Percentiles rank a stretch among this genome's conserved stretches.
These are phyloP conservation scores for Syrista parreyssii DNA, from an alignment of 2,888 invertebrate species.

Conservation along the genomic window DNA sequence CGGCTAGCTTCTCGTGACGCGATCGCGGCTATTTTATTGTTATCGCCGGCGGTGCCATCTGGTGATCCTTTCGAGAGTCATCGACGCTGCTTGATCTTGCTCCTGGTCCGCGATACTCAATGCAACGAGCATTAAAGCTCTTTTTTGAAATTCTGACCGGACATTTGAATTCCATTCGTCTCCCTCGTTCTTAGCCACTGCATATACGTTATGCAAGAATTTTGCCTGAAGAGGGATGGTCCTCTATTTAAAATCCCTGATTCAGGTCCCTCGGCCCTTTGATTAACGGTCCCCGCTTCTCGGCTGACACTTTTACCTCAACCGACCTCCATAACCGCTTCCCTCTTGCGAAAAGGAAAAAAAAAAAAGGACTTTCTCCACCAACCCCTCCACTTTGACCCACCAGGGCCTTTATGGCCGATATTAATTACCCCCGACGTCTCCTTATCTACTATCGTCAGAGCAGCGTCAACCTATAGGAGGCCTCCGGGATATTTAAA, in stretches of 20 bases:
- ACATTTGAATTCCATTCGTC: too few species aligned
- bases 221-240: slow-evolving; percentile 19
- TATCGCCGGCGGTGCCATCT: too few species aligned
- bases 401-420: slow-evolving; percentile 16
- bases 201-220: too few species aligned
- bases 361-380: background rate
- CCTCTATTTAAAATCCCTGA: slow-evolving; percentile 53
- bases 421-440: slow-evolving; percentile 23
- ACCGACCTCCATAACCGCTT: background rate
- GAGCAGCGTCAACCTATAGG: background rate
- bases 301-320: background rate
- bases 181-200: too few species aligned
- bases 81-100: too few species aligned
- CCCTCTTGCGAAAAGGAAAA: background rate
- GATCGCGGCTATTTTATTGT: too few species aligned
- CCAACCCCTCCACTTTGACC: too few species aligned
- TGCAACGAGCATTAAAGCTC: too few species aligned
- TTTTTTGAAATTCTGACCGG: too few species aligned
- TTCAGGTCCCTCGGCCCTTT: slow-evolving; percentile 33
- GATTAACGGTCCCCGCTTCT: slow-evolving; percentile 12
- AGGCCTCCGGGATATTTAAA: slow-evolving; percentile 20
- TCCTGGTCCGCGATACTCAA: too few species aligned
- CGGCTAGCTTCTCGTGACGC: too few species aligned
- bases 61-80: too few species aligned
- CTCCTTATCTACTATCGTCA: slow-evolving; percentile 19